Base-by-base conservation (phyloP, 2,113 vertebrate species). In the Anoplopoma fimbria region DNA sequence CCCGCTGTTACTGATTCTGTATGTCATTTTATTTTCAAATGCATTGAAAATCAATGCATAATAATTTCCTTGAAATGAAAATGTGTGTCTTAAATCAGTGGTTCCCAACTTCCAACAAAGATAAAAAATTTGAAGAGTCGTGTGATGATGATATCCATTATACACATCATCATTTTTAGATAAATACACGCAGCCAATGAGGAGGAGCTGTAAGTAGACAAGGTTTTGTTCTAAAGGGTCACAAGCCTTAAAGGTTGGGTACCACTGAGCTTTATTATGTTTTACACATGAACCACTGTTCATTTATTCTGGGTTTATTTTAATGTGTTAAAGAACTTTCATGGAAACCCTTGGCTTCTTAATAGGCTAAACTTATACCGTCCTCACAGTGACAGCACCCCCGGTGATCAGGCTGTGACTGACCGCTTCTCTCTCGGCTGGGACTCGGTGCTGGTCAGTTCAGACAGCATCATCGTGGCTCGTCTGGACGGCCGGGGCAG, bases 361-460 rank as follows among this genome's bases (percentile, higher is more conserved):
- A 29, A 55, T 6, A 15, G 29, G 33, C 58, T 33, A 33, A 60
- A 60, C 58, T 60, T 3, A 60, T 19, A 58, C 55, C 17, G 0
- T 33, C 15, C 58, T 33, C 58, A 19, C 93, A 99, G 98, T 92
- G 96, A 97, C 87, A 94, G 96, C 89, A 93, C 96, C 92, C 98
- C 97, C 53, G 98, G 98, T 90, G 96, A 96, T 75, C 98, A 99
- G 88, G 87, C 96, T 61, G 98, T 99, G 88, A 96, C 95, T 67
- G 98, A 99, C 90, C 95, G 92, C 78, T 99, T 97, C 93, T 94
- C 91, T 55, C 89, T 98, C 84, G 95, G 96, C 92, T 99, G 98
- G 98, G 97, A 98, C 90, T 98, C 97, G 2, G 97, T 99, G 73
- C 96, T 99, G 93, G 96, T 98, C 77, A 98, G 98, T 92, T 97